Percentiles rank a stretch among this genome's conserved stretches.
Conservation (phyloP, 2,797 vertebrate genomes). For the Dendrocincla fuliginosa region DNA sequence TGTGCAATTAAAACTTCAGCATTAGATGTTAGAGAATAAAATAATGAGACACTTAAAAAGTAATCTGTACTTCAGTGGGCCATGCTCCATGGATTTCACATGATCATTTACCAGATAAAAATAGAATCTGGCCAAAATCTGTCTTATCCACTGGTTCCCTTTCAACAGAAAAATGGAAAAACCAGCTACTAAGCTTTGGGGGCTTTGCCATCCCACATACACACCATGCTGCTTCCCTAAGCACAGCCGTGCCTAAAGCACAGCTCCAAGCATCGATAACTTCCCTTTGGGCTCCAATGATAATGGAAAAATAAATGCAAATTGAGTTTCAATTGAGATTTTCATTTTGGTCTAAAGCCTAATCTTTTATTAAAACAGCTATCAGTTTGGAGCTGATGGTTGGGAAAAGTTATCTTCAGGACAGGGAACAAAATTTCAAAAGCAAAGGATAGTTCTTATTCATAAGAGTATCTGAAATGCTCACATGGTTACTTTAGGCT, state of each 20-base stretch:
- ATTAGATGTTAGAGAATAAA: constrained; percentile 89
- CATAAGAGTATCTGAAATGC: background rate
- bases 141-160: background rate
- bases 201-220: background rate
- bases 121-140: constrained; percentile 35
- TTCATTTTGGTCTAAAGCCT: constrained; percentile 6
- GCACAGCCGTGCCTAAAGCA: background rate
- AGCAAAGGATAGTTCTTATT: background rate
- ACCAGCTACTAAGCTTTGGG: background rate
- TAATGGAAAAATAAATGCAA: constrained; percentile 11
- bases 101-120: constrained; percentile 58
- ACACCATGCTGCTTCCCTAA: background rate
- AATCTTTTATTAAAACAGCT: constrained; percentile 29
- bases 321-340: constrained; percentile 6
- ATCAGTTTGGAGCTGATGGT: background rate
- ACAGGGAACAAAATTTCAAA: background rate
- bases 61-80: constrained; percentile 88
- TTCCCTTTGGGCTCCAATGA: background rate
- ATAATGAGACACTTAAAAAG: constrained; percentile 94
- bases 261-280: background rate
- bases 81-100: constrained; percentile 78
- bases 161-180: background rate
- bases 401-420: constrained; percentile 19
- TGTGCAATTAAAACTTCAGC: constrained; percentile 92
- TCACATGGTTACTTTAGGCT: background rate